Evolutionary conservation across 2,797 vertebrate genomes (phyloP).

Genomic region (Tapera naevia): DNA sequence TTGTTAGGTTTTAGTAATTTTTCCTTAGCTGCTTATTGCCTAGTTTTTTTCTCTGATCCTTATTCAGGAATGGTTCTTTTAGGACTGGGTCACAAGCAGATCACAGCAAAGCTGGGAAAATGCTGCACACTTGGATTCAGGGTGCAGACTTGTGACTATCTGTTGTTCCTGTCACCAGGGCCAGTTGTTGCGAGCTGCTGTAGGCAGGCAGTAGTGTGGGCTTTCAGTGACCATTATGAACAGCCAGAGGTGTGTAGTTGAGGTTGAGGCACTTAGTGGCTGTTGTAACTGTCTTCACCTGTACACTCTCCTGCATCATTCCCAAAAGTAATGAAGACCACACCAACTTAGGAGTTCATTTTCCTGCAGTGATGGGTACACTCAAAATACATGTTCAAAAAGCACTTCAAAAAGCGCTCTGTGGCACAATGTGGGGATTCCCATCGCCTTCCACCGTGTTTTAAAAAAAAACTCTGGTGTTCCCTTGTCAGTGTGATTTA

Average conservation of each 20-base stretch:
- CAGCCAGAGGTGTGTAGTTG: neutral
- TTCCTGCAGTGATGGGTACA: neutral
- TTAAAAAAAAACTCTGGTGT: neutral
- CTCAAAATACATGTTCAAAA: neutral
- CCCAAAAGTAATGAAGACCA: neutral
- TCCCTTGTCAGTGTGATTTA: neutral
- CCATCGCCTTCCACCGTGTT: neutral
- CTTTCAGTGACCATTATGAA: neutral
- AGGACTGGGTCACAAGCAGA: neutral
- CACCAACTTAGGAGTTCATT: neutral
- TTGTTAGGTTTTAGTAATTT: neutral
- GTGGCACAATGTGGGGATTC: neutral
- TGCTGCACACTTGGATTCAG: neutral
- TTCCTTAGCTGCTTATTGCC: neutral
- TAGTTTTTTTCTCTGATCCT: neutral
- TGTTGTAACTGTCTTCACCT: neutral
- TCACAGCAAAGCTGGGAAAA: neutral
- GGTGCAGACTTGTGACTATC: neutral
- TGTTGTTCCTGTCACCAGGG: neutral
- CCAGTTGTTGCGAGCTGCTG: neutral
- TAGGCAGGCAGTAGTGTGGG: neutral
- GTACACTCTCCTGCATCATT: neutral
- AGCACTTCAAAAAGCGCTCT: neutral
- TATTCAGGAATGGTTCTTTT: neutral
- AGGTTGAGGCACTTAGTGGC: neutral